Percentiles rank a stretch among this genome's conserved stretches.
Evolutionary conservation across 2,888 invertebrate genomes (phyloP).

Genomic region (Oligia strigilis): DNA sequence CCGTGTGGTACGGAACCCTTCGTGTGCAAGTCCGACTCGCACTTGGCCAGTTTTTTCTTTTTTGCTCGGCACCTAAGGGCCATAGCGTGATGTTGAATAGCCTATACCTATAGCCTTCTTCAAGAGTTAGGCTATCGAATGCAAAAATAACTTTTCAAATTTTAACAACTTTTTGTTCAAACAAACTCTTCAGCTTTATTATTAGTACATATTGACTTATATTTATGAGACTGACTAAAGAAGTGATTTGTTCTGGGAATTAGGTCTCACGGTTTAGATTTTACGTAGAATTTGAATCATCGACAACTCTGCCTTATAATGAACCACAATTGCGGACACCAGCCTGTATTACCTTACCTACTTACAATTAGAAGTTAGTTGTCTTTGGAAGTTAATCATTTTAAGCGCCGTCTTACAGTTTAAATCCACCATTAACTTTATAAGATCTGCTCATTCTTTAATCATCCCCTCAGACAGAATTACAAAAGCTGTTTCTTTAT

Average conservation of each 20-base stretch:
- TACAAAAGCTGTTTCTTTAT: neutral
- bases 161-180: neutral
- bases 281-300: conserved; percentile 31
- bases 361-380: neutral
- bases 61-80: no score
- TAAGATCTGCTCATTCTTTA: neutral
- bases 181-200: neutral
- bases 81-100: no score
- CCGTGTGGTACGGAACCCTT: no score
- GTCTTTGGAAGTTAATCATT: neutral
- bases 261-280: conserved; percentile 9
- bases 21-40: no score
- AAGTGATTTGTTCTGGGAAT: conserved; percentile 15
- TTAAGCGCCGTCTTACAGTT: neutral
- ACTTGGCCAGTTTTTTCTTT: no score
- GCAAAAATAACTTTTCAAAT: no score
- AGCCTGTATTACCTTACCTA: neutral
- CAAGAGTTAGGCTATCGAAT: neutral
- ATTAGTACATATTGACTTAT: neutral
- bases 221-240: neutral
- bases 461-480: neutral
- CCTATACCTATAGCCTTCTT: neutral
- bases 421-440: neutral
- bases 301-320: neutral
- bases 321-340: neutral